Evolutionary conservation across 2,797 vertebrate species (phyloP).

Genomic region (Malurus leucopterus): DNA sequence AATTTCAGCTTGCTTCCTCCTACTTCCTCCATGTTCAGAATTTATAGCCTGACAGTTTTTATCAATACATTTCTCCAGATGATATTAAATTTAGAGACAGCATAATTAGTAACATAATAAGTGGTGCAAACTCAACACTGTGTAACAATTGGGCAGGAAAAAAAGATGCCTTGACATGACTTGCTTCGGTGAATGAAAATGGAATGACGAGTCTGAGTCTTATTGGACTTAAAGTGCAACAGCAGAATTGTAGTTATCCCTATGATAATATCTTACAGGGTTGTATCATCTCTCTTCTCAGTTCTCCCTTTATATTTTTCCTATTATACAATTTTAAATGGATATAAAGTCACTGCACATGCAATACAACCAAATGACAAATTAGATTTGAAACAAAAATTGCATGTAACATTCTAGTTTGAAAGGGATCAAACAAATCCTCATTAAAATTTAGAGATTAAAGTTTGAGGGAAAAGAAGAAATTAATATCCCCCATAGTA

Average conservation of each 20-base stretch:
- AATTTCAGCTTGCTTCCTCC: neutral
- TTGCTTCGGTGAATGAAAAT: neutral
- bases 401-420: neutral
- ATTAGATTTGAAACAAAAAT: neutral
- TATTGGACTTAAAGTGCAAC: neutral
- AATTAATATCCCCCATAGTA: neutral
- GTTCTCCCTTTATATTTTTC: neutral
- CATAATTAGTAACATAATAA: neutral
- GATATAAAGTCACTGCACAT: neutral
- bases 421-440: neutral
- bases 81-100: neutral
- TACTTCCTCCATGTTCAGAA: neutral
- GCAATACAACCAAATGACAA: neutral
- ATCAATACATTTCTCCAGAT: neutral
- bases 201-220: neutral
- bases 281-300: neutral
- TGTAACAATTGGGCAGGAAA: neutral
- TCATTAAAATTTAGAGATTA: neutral
- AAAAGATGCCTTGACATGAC: neutral
- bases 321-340: neutral
- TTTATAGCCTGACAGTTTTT: neutral
- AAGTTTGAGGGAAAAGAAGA: neutral
- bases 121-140: neutral
- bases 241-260: neutral
- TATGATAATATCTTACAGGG: neutral